Conservation (phyloP, 2,888 invertebrate genomes). For the Leptinotarsa rubiginosa region DNA sequence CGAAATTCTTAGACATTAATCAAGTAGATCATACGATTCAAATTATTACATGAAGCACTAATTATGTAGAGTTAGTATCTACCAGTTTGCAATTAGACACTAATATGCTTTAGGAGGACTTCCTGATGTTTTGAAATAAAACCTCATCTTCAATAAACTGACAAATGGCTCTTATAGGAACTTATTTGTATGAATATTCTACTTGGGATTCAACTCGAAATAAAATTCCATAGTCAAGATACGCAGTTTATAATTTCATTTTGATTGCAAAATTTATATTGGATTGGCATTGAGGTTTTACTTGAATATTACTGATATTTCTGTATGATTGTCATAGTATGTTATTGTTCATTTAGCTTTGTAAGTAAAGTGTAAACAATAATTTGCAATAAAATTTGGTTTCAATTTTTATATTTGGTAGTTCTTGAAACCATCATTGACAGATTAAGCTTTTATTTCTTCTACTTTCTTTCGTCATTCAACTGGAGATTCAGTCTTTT, state of each 20-base stretch:
- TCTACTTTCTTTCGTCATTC: neutral
- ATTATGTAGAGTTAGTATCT: too few relatives aligned
- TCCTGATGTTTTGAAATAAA: too few relatives aligned
- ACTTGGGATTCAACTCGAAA: neutral
- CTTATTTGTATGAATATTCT: neutral
- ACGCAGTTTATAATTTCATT: conserved; percentile 20
- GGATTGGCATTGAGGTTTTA: conserved; percentile 26
- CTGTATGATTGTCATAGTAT: conserved; percentile 41
- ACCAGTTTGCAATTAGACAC: too few relatives aligned
- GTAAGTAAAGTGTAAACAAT: conserved; percentile 43
- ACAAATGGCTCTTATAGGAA: neutral
- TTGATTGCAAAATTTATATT: conserved; percentile 30
- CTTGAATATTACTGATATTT: conserved; percentile 35
- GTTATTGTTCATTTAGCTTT: conserved; percentile 44
- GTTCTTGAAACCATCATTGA: neutral
- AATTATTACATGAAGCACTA: too few relatives aligned
- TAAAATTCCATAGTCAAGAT: neutral
- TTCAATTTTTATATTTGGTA: conserved; percentile 20
- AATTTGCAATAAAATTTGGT: conserved; percentile 46
- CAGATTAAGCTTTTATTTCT: neutral
- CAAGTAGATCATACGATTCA: too few relatives aligned
- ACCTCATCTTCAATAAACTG: neutral
- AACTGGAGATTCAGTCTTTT: too few relatives aligned
- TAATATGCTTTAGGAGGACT: too few relatives aligned
- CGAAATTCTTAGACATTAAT: too few relatives aligned